phyloP scores from a whole-genome alignment of 2,888 invertebrate species.

The Troides oblongomaculatus region DNA sequence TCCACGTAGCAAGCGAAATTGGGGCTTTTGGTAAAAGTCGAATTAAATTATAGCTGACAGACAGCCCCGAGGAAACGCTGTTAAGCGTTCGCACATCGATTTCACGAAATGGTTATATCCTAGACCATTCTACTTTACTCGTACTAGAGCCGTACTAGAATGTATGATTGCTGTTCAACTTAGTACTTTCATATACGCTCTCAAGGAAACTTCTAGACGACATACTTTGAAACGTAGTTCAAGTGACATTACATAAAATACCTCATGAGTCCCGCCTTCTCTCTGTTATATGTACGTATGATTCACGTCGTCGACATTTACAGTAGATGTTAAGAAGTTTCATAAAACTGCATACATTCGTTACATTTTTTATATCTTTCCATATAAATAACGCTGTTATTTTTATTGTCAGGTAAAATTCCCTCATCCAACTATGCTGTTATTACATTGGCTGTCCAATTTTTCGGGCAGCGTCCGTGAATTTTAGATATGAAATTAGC shows the following conservation, averaged over 20 bases:
- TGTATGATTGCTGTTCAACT: constrained; percentile 46
- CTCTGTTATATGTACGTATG: constrained; percentile 44
- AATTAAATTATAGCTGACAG: constrained; percentile 29
- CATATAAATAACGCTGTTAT: constrained; percentile 46
- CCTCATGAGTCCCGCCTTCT: constrained; percentile 51
- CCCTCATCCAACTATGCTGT: constrained; percentile 54
- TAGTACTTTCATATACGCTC: constrained; percentile 54
- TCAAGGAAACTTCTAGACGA: constrained; percentile 55
- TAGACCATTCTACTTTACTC: constrained; percentile 15
- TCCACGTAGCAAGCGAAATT: constrained; percentile 23
- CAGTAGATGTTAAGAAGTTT: constrained; percentile 5
- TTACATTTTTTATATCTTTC: not conserved
- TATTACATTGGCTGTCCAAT: constrained; percentile 56
- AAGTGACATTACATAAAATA: constrained; percentile 59
- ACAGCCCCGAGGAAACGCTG: constrained; percentile 13
- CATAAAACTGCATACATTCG: not conserved
- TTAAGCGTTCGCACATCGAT: constrained; percentile 20
- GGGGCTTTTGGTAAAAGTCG: constrained; percentile 22
- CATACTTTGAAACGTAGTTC: constrained; percentile 50
- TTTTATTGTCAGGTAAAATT: constrained; percentile 59
- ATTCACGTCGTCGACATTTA: constrained; percentile 43
- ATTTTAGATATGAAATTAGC: constrained; percentile 36
- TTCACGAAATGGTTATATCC: constrained; percentile 17
- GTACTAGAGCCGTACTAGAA: constrained; percentile 3
- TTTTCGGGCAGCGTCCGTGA: constrained; percentile 55